Evolutionary conservation across 2,113 vertebrate species (phyloP).

Genomic region (Esox niger): DNA sequence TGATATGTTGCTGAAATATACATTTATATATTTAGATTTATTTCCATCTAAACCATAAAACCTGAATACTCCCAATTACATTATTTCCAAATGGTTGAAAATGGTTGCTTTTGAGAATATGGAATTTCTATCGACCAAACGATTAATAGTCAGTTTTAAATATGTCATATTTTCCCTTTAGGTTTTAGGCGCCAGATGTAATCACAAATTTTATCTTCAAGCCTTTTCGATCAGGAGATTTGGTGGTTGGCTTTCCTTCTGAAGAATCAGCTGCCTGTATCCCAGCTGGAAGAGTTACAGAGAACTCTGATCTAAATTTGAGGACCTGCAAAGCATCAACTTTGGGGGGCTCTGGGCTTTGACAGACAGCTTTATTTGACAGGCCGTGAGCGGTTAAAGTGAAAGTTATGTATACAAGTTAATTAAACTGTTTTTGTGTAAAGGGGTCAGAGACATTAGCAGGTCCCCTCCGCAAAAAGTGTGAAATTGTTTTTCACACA

Average conservation of each 20-base stretch:
- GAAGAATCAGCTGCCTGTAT: neutral
- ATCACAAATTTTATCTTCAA: no score
- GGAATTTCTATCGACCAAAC: no score
- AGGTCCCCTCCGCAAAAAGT: slow-evolving; percentile 82
- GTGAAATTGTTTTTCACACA: slow-evolving; percentile 72
- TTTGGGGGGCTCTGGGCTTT: slow-evolving; percentile 76
- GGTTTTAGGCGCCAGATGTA: no score
- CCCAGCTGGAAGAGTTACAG: slow-evolving; percentile 64
- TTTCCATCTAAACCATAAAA: no score
- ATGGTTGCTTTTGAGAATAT: no score
- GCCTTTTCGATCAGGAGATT: no score
- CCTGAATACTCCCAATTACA: no score
- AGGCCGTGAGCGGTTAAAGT: slow-evolving; percentile 80
- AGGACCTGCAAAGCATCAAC: slow-evolving; percentile 86
- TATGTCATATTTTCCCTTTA: no score
- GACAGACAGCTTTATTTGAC: slow-evolving; percentile 86
- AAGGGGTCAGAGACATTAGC: slow-evolving; percentile 89
- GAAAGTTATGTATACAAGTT: slow-evolving; percentile 82
- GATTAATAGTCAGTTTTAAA: no score
- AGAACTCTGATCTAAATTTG: slow-evolving; percentile 61
- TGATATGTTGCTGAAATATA: no score
- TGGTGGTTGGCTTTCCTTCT: neutral
- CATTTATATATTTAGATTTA: no score
- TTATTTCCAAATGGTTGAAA: no score
- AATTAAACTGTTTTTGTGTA: slow-evolving; percentile 89